Conservation (phyloP, 2,113 vertebrate species). For the Corythaixoides concolor region DNA sequence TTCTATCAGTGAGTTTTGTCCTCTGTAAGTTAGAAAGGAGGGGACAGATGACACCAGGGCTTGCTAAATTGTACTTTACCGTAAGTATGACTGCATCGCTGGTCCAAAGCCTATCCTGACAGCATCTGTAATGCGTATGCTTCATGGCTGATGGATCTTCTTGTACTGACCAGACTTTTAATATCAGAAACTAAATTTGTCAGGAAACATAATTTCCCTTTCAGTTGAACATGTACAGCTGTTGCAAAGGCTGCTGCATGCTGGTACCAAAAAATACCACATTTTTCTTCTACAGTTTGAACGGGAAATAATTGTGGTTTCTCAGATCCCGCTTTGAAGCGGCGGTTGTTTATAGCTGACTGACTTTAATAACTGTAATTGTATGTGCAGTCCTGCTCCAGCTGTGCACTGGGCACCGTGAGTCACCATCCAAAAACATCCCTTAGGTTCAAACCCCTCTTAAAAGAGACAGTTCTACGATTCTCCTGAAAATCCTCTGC, state of each 20-base stretch:
- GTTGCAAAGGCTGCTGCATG: not conserved
- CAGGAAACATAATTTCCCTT: not conserved
- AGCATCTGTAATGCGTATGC: not conserved
- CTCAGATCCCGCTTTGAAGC: constrained; percentile 37
- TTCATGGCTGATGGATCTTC: not conserved
- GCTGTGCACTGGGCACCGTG: not conserved
- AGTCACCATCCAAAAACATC: not conserved
- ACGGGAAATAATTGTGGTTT: constrained; percentile 49
- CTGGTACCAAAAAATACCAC: not conserved
- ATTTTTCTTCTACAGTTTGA: constrained; percentile 36
- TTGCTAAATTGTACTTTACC: not conserved
- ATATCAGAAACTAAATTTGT: not conserved
- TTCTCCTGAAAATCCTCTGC: not conserved
- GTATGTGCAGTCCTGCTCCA: not conserved
- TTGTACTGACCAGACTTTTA: not conserved
- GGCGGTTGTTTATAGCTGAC: not conserved
- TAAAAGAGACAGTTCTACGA: not conserved
- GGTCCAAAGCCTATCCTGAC: not conserved
- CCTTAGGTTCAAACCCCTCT: not conserved
- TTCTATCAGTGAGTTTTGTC: not conserved
- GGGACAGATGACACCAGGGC: not conserved
- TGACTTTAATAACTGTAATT: constrained; percentile 30
- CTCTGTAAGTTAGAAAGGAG: not conserved
- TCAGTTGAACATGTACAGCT: constrained; percentile 3
- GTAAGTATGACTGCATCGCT: not conserved